Conservation (phyloP, 2,888 invertebrate genomes). For the Drosophila quinaria region DNA sequence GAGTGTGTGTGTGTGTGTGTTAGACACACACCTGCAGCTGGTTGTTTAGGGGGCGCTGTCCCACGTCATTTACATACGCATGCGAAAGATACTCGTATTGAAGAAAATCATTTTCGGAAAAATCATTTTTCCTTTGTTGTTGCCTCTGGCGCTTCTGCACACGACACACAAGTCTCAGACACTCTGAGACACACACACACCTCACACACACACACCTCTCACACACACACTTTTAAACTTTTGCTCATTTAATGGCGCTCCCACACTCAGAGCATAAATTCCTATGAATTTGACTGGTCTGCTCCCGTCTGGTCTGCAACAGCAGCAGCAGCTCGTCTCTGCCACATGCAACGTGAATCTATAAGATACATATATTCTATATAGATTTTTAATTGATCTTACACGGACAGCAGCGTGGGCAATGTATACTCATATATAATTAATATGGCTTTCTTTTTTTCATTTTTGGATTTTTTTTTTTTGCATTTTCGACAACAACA, state of each 20-base stretch:
- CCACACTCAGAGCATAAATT: conserved; percentile 54
- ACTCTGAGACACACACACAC: conserved; percentile 19
- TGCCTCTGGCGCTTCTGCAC: conserved; percentile 79
- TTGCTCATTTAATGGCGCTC: conserved; percentile 40
- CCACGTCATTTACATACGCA: conserved; percentile 56
- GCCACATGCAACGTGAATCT: conserved; percentile 47
- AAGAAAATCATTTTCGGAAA: conserved; percentile 43
- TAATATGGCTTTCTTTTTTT: conserved; percentile 50
- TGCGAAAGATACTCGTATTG: conserved; percentile 31
- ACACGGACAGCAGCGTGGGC: conserved; percentile 41
- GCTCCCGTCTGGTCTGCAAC: conserved; percentile 39
- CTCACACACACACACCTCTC: conserved; percentile 4
- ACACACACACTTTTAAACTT: conserved; percentile 9
- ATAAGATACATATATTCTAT: conserved; percentile 1
- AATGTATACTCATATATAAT: conserved; percentile 38
- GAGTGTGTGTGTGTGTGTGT: conserved; percentile 21
- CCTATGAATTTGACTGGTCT: conserved; percentile 28
- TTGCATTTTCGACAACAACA: conserved; percentile 29
- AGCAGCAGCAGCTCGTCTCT: conserved; percentile 13
- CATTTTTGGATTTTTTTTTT: conserved; percentile 8
- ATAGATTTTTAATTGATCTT: conserved; percentile 59
- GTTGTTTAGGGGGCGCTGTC: conserved; percentile 26
- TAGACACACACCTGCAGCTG: conserved; percentile 62
- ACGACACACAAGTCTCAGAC: conserved; percentile 80
- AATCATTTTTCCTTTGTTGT: conserved; percentile 42